Evolutionary conservation across 1,140 invertebrate species (phyloP), one percentile per base, ranked within the genome.

Genomic region (Tetragonula clypearis): DNA sequence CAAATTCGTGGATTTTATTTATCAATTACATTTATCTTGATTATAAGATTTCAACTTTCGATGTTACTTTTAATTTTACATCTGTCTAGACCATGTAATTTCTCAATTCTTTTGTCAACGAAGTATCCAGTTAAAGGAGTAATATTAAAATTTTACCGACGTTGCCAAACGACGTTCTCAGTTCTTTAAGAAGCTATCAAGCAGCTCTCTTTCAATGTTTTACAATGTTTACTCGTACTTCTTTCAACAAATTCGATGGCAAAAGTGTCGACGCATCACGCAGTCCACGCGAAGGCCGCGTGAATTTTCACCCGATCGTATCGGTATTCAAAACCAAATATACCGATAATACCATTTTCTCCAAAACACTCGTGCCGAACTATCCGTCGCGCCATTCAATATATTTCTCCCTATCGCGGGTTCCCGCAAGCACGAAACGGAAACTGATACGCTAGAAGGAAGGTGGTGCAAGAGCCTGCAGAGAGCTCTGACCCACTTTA

Each of bases 381-480:
- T 14, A 17, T 66, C 49, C 23, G 26, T 58, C 60, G 26, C 21
- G 35, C 30, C 55, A 49, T 21, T 5, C n/a, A 23, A 14, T 30
- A 56, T 17, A 58, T 58, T 30, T n/a, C 23, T 35, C 1, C 1
- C 35, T 66, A 69, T 73, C 30, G 78, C 65, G 53, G 74, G 49
- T 79, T 30, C 55, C 82, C 23, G 65, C 19, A 35, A 69, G 75
- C 58, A 86, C 58, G 66, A 84, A 89, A 84, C 85, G 69, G 77
- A 77, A 83, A 79, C 79, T 80, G 90, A 88, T 84, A 87, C 72
- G 75, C 73, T 85, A 79, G 82, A 79, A 84, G 80, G 73, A 84
- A 88, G 92, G 88, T 92, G 93, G 90, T 90, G 91, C 89, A 93
- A 93, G 86, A 58, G 88, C 87, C 87, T 90, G 88, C 87, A 88